phyloP scores from a whole-genome alignment of 2,888 invertebrate species.

The Onchidella celtica region DNA sequence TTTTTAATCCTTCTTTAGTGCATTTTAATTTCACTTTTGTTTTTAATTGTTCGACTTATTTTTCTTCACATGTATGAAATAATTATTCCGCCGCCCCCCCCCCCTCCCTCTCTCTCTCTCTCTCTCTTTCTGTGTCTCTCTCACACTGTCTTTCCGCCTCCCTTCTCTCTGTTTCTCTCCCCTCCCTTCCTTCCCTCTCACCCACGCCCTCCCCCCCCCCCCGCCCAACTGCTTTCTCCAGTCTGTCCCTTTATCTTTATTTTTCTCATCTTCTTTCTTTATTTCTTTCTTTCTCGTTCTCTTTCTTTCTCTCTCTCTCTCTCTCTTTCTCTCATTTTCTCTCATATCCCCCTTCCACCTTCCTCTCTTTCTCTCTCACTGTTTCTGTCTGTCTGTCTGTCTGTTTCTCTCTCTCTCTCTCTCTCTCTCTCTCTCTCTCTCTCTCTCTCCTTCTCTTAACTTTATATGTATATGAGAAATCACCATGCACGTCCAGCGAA shows the following conservation, averaged over 20 bases:
- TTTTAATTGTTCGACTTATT: too few relatives aligned
- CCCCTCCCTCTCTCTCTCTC: constrained; percentile 15
- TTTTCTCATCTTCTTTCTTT: background rate
- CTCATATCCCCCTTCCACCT: background rate
- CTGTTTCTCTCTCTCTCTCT: background rate
- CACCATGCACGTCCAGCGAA: too few relatives aligned
- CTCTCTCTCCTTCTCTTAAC: too few relatives aligned
- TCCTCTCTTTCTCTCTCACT: too few relatives aligned
- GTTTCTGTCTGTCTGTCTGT: constrained; percentile 22
- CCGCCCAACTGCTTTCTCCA: background rate
- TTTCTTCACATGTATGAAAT: too few relatives aligned
- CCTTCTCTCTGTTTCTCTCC: background rate
- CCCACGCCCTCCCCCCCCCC: too few relatives aligned
- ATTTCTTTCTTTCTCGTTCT: background rate
- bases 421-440: background rate
- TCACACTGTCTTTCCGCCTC: background rate
- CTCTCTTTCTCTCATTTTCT: background rate
- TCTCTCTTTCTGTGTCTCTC: constrained; percentile 11
- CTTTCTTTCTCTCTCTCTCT: constrained; percentile 8
- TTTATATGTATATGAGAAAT: too few relatives aligned
- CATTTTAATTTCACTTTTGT: too few relatives aligned
- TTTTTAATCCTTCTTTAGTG: too few relatives aligned
- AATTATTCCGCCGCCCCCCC: too few relatives aligned
- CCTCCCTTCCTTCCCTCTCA: background rate
- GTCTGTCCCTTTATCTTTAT: background rate